Evolutionary conservation across 2,888 invertebrate genomes (phyloP), one percentile per base, ranked within the genome.

Genomic region (Blastobasis lacticolella): DNA sequence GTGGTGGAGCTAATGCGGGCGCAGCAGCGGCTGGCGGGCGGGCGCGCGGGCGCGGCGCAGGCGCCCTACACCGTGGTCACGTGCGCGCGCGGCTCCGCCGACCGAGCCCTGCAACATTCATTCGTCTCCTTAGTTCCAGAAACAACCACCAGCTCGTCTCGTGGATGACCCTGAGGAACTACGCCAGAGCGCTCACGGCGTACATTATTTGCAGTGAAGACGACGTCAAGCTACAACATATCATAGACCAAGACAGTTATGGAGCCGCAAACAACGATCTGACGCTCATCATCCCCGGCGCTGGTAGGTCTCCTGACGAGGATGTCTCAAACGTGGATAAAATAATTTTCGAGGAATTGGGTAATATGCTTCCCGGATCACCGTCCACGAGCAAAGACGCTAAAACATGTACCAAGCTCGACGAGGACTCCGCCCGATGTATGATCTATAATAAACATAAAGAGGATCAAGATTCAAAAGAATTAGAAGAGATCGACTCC

Each of bases 161-260:
- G 60, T 55, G 46, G 52, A 50, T 61, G 51, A 54, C 61, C 53
- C 48, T 66, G 57, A 68, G 50, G 54, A 61, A 62, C 51, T 53
- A 62, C 54, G 49, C 62, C 66, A 64, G 63, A 56, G 56, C 63
- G 59, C 59, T 71, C 68, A 76, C 68, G 67, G 66, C 63, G 52
- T 69, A 66, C 69, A 56, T 74, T 71, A 63, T 78, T 75, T 80
- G 62, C 70, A 78, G 74, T 63, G 69, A 75, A 73, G 71, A 75
- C 65, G 70, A 68, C 61, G 52, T 59, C 59, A 61, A 54, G 55
- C 57, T 67, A 46, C 66, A 64, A 62, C 48, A 64, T 6, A 57
- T 53, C 46, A 73, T 67, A 64, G 57, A 60, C 51, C 52, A 23
- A 23, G 23, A 57, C 40, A 49, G 54, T 53, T 58, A 64, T 49